Evolutionary conservation across 2,113 vertebrate genomes (phyloP).

Genomic region (Dipodomys stephensi): DNA sequence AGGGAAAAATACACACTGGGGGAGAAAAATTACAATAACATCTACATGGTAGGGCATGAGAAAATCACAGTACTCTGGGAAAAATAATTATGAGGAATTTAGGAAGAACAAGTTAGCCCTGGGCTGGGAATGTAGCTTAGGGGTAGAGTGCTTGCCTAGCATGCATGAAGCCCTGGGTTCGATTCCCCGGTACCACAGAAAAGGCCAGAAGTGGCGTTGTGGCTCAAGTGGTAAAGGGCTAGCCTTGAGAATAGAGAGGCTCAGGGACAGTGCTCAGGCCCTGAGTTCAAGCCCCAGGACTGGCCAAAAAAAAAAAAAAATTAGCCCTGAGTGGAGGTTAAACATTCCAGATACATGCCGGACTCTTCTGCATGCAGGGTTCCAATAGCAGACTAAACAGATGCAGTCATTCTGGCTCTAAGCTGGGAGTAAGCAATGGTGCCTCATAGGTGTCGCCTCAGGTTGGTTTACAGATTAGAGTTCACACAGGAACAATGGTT

Average conservation of each 20-base stretch:
- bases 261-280: too few relatives aligned
- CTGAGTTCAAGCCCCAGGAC: too few relatives aligned
- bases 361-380: not conserved
- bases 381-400: not conserved
- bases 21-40: not conserved
- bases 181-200: too few relatives aligned
- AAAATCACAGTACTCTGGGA: not conserved
- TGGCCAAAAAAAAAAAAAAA: not conserved
- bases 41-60: not conserved
- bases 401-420: not conserved
- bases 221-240: too few relatives aligned
- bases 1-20: not conserved
- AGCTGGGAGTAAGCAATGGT: not conserved
- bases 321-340: not conserved
- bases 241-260: too few relatives aligned
- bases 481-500: not conserved
- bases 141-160: too few relatives aligned
- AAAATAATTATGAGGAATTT: not conserved
- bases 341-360: not conserved
- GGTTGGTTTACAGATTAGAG: not conserved
- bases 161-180: too few relatives aligned
- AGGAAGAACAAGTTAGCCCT: not conserved
- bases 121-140: too few relatives aligned
- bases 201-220: too few relatives aligned
- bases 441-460: not conserved